Percentiles rank a stretch among this genome's conserved stretches.
Conservation (phyloP, 2,113 vertebrate species). For the Brachypodius melanocephalos region DNA sequence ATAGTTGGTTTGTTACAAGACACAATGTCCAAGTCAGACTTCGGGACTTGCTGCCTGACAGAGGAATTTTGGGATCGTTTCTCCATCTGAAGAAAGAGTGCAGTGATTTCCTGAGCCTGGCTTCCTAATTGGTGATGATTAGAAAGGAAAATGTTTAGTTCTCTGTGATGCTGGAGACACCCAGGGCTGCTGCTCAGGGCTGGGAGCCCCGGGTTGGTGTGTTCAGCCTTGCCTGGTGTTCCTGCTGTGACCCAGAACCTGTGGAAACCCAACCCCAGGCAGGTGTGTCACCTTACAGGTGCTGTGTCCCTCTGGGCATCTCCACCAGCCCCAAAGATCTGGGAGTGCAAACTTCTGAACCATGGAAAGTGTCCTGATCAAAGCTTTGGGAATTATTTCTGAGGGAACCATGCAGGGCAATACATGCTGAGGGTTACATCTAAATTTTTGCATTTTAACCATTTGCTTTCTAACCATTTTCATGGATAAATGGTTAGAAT, state of each 20-base stretch:
- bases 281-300: background rate
- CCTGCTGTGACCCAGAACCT: background rate
- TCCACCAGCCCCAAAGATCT: background rate
- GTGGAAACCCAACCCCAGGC: background rate
- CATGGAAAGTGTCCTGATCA: background rate
- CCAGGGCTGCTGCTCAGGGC: background rate
- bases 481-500: rapidly evolving
- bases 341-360: background rate
- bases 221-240: background rate
- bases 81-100: background rate
- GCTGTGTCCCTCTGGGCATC: background rate
- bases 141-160: background rate
- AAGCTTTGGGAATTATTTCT: background rate
- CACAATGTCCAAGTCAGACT: background rate
- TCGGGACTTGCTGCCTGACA: background rate
- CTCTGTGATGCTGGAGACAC: background rate
- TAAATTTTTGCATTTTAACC: background rate
- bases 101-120: background rate
- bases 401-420: background rate
- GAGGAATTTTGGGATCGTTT: background rate
- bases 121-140: background rate
- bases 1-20: background rate
- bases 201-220: background rate
- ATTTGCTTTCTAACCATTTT: too few species aligned
- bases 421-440: rapidly evolving